Base-by-base conservation (phyloP, 2,797 vertebrate genomes). In the Tragelaphus oryx region DNA sequence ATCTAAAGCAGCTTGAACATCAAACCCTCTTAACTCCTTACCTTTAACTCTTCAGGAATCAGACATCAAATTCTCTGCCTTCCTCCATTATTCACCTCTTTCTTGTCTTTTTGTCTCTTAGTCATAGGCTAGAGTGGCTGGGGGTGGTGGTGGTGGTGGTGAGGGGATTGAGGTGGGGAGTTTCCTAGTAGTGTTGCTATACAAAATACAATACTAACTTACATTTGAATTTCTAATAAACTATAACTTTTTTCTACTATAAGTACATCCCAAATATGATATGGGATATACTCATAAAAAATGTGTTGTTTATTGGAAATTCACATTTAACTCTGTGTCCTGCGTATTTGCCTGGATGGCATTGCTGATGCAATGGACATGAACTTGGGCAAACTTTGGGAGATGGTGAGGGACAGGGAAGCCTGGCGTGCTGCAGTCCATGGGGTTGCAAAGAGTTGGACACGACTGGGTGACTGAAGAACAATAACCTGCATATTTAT, bases 141-240 rank as follows among this genome's bases (percentile, higher is more conserved):
- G 2, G 18, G 17, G 1, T 1, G 20, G 33, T 24, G n/a, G 26
- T 8, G 12, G 1, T 20, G 1, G 28, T 12, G 5, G 8, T 4
- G 4, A 74, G 41, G 12, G 37, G 22, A 8, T 2, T 22, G 11
- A 13, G 12, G 24, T 26, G 4, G 5, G 48, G 8, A 20, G 37
- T 16, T 26, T 82, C 12, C 16, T 28, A 4, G 41, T 28, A 26
- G n/a, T 14, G 57, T 28, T 22, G 4, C 37, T 18, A 20, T n/a
- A 26, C 28, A 12, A 83, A 88, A 68, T 75, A 88, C 3, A 12
- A 17, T 8, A 28, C 5, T 5, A 16, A 41, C 17, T 76, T 81
- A 52, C 59, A 60, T 75, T 24, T 8, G 30, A 76, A 57, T 65
- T 85, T 93, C 33, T 4, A 1, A 24, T 75, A 30, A 54, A 18